Evolutionary conservation across 2,888 invertebrate species (phyloP).

Genomic region (Zeuzera pyrina): DNA sequence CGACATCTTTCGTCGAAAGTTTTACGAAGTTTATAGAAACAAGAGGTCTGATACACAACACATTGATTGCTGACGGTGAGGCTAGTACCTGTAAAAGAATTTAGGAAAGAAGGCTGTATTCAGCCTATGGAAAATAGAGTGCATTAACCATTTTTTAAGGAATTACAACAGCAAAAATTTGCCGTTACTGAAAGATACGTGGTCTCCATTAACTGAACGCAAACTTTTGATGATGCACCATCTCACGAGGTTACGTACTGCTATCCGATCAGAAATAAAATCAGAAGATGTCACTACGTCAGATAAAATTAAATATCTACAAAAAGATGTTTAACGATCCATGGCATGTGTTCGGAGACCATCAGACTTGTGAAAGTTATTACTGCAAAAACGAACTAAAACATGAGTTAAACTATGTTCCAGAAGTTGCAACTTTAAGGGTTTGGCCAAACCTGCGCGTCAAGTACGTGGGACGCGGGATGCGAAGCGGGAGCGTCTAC

Average conservation of each 20-base stretch:
- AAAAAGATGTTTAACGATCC: slow-evolving; percentile 5
- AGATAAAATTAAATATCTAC: slow-evolving; percentile 1
- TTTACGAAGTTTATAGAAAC: slow-evolving; percentile 12
- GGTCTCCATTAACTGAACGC: slow-evolving; percentile 3
- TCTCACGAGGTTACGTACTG: slow-evolving; percentile 5
- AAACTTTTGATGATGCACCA: slow-evolving; percentile 12
- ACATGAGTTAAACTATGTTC: not conserved
- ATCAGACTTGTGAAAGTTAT: slow-evolving; percentile 6
- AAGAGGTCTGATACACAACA: slow-evolving; percentile 12
- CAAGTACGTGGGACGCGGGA: too few species aligned
- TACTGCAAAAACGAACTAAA: not conserved
- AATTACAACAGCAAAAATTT: slow-evolving; percentile 12
- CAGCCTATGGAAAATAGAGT: slow-evolving; percentile 13
- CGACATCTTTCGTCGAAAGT: slow-evolving; percentile 15
- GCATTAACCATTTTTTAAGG: slow-evolving; percentile 11
- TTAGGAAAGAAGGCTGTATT: slow-evolving; percentile 12
- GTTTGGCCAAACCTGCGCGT: too few species aligned
- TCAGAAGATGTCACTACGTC: not conserved
- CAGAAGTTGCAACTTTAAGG: not conserved
- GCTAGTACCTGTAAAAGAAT: slow-evolving; percentile 14
- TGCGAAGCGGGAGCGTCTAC: too few species aligned
- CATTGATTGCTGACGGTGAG: slow-evolving; percentile 12
- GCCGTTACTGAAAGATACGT: not conserved
- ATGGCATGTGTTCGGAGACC: slow-evolving; percentile 7
- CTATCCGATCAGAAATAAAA: slow-evolving; percentile 5